phyloP scores from a whole-genome alignment of 2,888 invertebrate genomes.

The Orgyia antiqua region DNA sequence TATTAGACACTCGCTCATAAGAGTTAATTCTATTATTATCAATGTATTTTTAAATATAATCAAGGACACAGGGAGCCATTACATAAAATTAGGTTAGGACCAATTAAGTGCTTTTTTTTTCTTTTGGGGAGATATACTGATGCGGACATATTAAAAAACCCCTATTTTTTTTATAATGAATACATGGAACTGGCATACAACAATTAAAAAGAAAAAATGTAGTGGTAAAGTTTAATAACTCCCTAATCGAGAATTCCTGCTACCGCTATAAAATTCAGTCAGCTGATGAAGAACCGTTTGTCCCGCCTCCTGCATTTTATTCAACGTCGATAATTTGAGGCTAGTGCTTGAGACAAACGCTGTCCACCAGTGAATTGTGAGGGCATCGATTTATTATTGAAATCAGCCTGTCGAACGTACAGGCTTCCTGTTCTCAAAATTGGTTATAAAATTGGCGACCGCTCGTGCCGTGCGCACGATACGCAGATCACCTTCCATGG shows the following conservation, averaged over 20 bases:
- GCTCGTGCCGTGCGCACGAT: conserved; percentile 58
- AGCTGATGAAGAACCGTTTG: conserved; percentile 56
- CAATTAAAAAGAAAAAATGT: too few species aligned
- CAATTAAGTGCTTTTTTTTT: too few species aligned
- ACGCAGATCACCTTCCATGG: too few species aligned
- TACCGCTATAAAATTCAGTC: conserved; percentile 59
- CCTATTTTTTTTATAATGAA: too few species aligned
- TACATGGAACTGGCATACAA: too few species aligned
- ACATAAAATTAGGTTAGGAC: too few species aligned
- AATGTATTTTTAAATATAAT: too few species aligned
- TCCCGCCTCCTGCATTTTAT: conserved; percentile 58
- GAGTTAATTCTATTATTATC: too few species aligned
- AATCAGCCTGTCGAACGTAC: conserved; percentile 64
- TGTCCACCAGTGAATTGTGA: conserved; percentile 53
- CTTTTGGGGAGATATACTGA: too few species aligned
- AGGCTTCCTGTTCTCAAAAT: conserved; percentile 64
- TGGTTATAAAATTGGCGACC: conserved; percentile 69
- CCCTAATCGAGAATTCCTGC: conserved; percentile 52
- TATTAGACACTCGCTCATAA: too few species aligned
- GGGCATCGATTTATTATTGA: conserved; percentile 73
- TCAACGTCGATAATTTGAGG: conserved; percentile 66
- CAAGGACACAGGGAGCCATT: too few species aligned
- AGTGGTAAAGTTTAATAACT: conserved; percentile 50
- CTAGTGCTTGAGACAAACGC: conserved; percentile 54
- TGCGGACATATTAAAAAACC: too few species aligned